Base-by-base conservation (phyloP, 35 echinoderm and acorn worm genomes). In the Stichopus chloronotus region DNA sequence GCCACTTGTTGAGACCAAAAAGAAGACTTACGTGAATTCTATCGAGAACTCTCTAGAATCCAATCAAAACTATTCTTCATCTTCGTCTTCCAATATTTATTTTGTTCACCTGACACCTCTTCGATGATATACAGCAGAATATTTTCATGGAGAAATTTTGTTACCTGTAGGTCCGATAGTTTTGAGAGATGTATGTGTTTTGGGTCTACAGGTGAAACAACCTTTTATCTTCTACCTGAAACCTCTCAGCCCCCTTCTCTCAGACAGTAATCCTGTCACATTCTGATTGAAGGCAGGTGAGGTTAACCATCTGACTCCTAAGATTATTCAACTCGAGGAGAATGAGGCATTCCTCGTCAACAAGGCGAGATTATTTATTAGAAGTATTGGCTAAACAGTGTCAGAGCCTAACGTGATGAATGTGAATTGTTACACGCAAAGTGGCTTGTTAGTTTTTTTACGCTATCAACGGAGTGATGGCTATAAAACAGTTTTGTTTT, bases 121-220 rank as follows among this genome's bases (percentile, higher is more conserved):
- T 72, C 16, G 69, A n/a, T 72, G 69, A 72, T 72, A n/a, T 72
- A 72, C 19, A 16, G 17, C 11, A 2, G 7, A 72, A 7, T 20
- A 6, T 72, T 65, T 65, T 65, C 61, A 9, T 7, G 17, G 61
- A n/a, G 6, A 72, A 72, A 72, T 72, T 14, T 72, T 72, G 69
- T 72, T 72, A 72, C 69, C 69, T 72, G 69, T 72, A 72, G 69
- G 69, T 72, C 69, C 69, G 16, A 72, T 72, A 72, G 69, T 72
- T 72, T 3, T 72, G 30, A 72, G 12, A 19, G 69, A 72, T 72
- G 13, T 72, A 72, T 72, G 69, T 4, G 69, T 14, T 43, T 19
- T n/a, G 69, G 19, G 69, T 72, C 13, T 72, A 72, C 69, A 72
- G 69, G 69, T 72, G 69, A 72, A 72, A 72, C 22, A 65, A 72